Evolutionary conservation across 2,797 vertebrate species (phyloP), one percentile per base, ranked within the genome.

Genomic region (Hypotaenidia philippensis): DNA sequence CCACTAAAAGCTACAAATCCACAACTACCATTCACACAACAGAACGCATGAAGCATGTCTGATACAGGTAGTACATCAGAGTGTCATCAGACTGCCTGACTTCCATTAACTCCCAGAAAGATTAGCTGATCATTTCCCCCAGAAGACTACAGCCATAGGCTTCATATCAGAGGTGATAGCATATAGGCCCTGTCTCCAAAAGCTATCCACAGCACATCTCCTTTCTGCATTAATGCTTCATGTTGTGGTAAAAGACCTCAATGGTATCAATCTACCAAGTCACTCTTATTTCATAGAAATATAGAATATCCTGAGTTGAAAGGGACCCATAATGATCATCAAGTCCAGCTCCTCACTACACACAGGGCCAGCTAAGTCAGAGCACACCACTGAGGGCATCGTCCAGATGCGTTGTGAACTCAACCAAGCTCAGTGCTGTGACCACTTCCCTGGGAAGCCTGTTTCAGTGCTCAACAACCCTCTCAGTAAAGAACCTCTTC

Each of bases 141-240:
- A 11, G 47, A 63, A 83, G 47, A 11, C 29, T 66, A 31, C 38
- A 83, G 21, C 5, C 0, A 16, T 19, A 0, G 52, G 34, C 20
- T 77, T 69, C 0, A 0, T 36, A 65, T 66, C 41, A 56, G 31
- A 49, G n/a, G 41, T 44, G 14, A 47, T 0, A 76, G 18, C 31
- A 6, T 20, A 47, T 20, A 61, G n/a, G 38, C 9, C 40, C 21
- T 34, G 32, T 15, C 12, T 70, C 26, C 34, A 90, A 83, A 57
- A 61, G 6, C 10, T 70, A 29, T 34, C n/a, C 32, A 13, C n/a
- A 65, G 8, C 16, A 40, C 10, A 53, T 34, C 4, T 53, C 40
- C 25, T 57, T 57, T 47, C 10, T 38, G 20, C n/a, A 50, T 6
- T 77, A 61, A 68, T 9, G 10, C 20, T 49, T 53, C 44, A 65